Base-by-base conservation (phyloP, 1,140 invertebrate genomes). In the Mya arenaria region DNA sequence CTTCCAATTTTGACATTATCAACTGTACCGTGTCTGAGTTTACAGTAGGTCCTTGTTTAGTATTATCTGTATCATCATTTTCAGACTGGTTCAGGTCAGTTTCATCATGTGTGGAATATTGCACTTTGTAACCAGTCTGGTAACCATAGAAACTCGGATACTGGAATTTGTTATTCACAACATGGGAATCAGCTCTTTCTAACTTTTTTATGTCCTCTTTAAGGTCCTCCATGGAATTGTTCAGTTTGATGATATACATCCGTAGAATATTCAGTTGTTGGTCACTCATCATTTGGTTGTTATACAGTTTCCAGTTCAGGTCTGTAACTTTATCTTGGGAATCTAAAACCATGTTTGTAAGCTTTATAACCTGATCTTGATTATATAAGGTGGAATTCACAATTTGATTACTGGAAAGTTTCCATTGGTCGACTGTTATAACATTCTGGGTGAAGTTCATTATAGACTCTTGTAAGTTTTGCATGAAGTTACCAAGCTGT, bases 371-470 rank as follows among this genome's bases (percentile, higher is more conserved):
- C 41, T 86, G 85, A 48, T 84, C 79, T 41, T 85, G 80, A 39
- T 89, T 90, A 30, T 83, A 60, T 13, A 86, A 80, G 10, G 88
- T 88, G 19, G 87, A 84, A 44, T 88, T 87, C 5, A 85, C 78
- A 44, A 87, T 78, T 15, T 84, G 72, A 52, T 66, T 65, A 48
- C 84, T 90, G 23, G 86, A 85, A 58, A 85, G 60, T 39, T 83
- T 85, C 90, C 89, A 89, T 41, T 90, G 88, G 2, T 91, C 88
- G 23, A 88, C 34, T 0, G 89, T 89, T 17, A 91, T 73, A 1
- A 91, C 87, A 71, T 89, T 86, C 68, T 87, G 84, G 15, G 87
- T 88, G 58, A 91, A 89, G 71, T 89, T 90, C 0, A 85, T 80
- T 30, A 89, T 72, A 0, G 87, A 87, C 17, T 84, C 75, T 62